Percentiles rank a stretch among this genome's conserved stretches.
Conservation (phyloP, 2,113 vertebrate species). For the Apteryx mantelli region DNA sequence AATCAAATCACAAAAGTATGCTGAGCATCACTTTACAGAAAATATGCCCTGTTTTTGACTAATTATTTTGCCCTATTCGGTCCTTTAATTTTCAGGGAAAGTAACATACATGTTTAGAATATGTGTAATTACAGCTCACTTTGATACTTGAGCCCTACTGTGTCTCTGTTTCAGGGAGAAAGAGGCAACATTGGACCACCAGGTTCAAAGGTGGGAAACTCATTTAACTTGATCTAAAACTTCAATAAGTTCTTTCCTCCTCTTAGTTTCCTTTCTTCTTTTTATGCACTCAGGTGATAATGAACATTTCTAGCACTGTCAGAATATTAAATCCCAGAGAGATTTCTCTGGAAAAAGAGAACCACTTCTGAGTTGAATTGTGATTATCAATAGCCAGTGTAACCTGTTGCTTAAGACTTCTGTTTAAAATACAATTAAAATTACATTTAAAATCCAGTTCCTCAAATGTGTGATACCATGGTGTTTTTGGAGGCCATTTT, state of each 20-base stretch:
- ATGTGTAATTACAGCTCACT: not conserved
- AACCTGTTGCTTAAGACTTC: not conserved
- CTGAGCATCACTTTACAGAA: not conserved
- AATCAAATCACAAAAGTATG: not conserved
- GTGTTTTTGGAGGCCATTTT: rapidly evolving
- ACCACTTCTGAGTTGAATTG: not conserved
- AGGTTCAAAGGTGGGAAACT: slow-evolving; percentile 74
- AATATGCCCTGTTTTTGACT: not conserved
- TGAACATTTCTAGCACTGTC: not conserved
- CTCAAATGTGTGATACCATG: rapidly evolving
- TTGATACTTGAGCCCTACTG: not conserved
- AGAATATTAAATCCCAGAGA: not conserved
- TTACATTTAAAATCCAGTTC: not conserved
- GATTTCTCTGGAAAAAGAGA: not conserved
- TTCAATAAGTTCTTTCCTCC: not conserved
- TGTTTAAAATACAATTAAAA: not conserved
- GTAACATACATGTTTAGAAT: not conserved
- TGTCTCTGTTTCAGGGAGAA: slow-evolving; percentile 71
- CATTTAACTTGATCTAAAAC: not conserved
- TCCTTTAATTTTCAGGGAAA: not conserved
- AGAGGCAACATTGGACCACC: slow-evolving; percentile 73
- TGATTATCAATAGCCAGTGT: not conserved
- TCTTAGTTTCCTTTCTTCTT: not conserved
- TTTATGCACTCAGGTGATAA: not conserved
- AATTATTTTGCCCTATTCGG: not conserved